These are phyloP conservation scores for Apis laboriosa DNA, from an alignment of 1,140 invertebrate genomes.

Conservation along the genomic window DNA sequence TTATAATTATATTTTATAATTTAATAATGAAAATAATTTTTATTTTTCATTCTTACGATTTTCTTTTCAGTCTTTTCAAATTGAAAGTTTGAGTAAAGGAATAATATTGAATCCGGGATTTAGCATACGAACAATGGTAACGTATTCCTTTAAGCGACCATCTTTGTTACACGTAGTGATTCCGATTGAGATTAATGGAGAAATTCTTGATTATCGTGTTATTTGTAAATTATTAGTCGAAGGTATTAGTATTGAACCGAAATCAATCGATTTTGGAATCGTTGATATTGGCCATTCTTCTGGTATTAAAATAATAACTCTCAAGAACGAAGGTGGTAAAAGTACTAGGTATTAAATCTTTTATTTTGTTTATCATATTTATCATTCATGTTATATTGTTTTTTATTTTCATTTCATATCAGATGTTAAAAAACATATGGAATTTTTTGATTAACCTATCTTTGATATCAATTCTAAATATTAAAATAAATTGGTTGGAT, in stretches of 20 bases:
- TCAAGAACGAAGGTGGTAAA: conserved; percentile 68
- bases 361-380: background rate
- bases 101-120: conserved; percentile 69
- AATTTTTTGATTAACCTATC: too few relatives aligned
- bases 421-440: too few relatives aligned
- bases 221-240: conserved; percentile 45
- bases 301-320: conserved; percentile 56
- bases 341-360: conserved; percentile 53
- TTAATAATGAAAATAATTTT: too few relatives aligned
- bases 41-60: background rate
- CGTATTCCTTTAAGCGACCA: conserved; percentile 62
- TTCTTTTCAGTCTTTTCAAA: conserved; percentile 64
- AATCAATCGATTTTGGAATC: conserved; percentile 68
- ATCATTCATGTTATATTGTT: background rate
- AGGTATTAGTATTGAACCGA: conserved; percentile 55
- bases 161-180: conserved; percentile 63
- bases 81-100: conserved; percentile 55
- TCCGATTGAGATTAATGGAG: conserved; percentile 71
- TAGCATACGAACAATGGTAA: conserved; percentile 59
- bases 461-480: too few relatives aligned
- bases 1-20: too few relatives aligned
- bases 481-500: too few relatives aligned
- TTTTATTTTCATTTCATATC: too few relatives aligned
- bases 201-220: conserved; percentile 63
- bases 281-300: conserved; percentile 67